Base-by-base conservation (phyloP, 2,888 invertebrate species). In the Drosophila greeni region DNA sequence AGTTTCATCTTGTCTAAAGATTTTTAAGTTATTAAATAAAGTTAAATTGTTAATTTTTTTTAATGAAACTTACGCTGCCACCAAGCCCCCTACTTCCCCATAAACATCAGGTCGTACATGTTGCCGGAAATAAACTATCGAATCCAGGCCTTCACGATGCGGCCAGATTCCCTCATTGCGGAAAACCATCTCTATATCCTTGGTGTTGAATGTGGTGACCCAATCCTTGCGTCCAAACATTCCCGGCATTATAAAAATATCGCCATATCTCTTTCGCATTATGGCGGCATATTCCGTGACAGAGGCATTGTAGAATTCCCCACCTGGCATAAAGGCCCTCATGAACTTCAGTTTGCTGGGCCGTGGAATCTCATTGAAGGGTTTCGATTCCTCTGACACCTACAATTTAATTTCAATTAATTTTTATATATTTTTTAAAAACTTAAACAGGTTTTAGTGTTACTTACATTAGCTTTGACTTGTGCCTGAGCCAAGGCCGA, bases 1-100 rank as follows among this genome's bases (percentile, higher is more conserved):
- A 70, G 91, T 89, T 23, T 91, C 89, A 1, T 91, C 92, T 88
- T 93, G 91, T 2, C 91, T 91, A 79, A 0, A 3, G 5, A 14
- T 8, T 37, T 3, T 0, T 7, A 0, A 3, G 2, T 1, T 2
- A 2, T n/a, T 1, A 20, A 3, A 3, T 4, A 18, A 3, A 6
- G 4, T 29, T 29, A 1, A 29, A 4, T 4, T 29, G 4, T 20
- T 23, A 5, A 4, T 6, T 1, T 4, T 1, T 5, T 1, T 29
- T 1, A 2, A 1, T 2, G 2, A 2, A 23, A 61, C 84, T 71
- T 24, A 80, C 84, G 65, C 9, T 8, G 70, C 57, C 5, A 70
- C 5, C 7, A 84, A 31, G 6, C 84, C 80, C 24, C 55, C 53
- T 3, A 37, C 11, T 3, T 70, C 67, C 0, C 54, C 74, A 53